Evolutionary conservation across 2,797 vertebrate species (phyloP), one percentile per base, ranked within the genome.

Genomic region (Hoplostethus mediterraneus): DNA sequence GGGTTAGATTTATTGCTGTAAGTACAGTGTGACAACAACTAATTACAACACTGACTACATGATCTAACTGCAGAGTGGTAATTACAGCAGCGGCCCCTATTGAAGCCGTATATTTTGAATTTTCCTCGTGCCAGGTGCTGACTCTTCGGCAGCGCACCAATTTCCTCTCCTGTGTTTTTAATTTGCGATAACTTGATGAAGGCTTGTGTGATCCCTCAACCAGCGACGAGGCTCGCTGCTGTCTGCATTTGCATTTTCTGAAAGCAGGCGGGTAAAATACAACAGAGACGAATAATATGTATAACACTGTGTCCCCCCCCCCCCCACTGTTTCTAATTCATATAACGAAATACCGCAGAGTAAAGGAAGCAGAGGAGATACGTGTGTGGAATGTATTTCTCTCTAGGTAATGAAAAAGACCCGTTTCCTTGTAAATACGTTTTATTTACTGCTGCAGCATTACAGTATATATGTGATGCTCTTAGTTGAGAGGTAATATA

Each of bases 21-120:
- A 92, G 81, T 93, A 90, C 88, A 91, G 87, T 84, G 85, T 90
- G 88, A 92, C 88, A 90, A 84, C 81, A 59, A 63, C 85, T 91
- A 91, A 92, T 93, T 93, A 90, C 91, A 83, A 82, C 74, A 63
- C 83, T 81, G 82, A 70, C 87, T 84, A 77, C 75, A 62, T 51
- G 58, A 87, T 81, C 66, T 67, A 63, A 84, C n/a, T 0, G 76
- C 70, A 86, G 58, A 85, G 70, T 62, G 87, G 74, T 87, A 90
- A 90, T 93, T 93, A 91, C 61, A 44, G 60, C 25, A 14, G 58
- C 53, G 73, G 63, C 77, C 83, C 82, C 71, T 54, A 83, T 86
- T 87, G 83, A 87, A 76, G 71, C 84, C 60, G 56, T 75, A 38
- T 73, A 70, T 66, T 84, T 86, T 69, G 62, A 71, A 83, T 74